Conservation (phyloP, 2,888 invertebrate genomes). For the Cephus pygmeus region DNA sequence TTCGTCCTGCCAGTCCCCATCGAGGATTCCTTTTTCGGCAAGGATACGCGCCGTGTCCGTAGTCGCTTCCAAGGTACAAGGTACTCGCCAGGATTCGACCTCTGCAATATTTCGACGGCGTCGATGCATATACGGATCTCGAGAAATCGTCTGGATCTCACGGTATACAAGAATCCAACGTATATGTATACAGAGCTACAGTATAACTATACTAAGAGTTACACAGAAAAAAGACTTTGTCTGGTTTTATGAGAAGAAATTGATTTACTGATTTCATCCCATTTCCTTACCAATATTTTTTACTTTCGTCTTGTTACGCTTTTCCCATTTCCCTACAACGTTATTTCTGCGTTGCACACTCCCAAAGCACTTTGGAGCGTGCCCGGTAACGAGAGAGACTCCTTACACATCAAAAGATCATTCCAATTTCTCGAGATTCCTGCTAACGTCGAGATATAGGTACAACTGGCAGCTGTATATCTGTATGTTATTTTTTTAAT, state of each 20-base stretch:
- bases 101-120: not conserved
- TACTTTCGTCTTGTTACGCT: not conserved
- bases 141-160: not conserved
- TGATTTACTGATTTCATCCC: not conserved
- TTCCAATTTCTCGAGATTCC: not conserved
- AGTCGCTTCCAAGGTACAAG: not conserved
- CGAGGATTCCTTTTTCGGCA: conserved; percentile 25
- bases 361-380: not conserved
- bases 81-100: not conserved
- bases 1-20: conserved; percentile 12
- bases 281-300: not conserved
- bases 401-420: not conserved
- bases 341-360: not conserved
- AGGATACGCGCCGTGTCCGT: conserved; percentile 1
- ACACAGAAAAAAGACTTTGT: not conserved
- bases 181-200: not conserved
- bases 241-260: not conserved
- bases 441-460: not conserved
- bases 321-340: not conserved
- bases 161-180: not conserved
- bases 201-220: not conserved
- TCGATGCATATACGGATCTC: not conserved
- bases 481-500: not conserved
- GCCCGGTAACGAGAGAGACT: not conserved
- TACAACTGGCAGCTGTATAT: not conserved